phyloP scores from a whole-genome alignment of 2,113 vertebrate species.

The Larimichthys polyactis region DNA sequence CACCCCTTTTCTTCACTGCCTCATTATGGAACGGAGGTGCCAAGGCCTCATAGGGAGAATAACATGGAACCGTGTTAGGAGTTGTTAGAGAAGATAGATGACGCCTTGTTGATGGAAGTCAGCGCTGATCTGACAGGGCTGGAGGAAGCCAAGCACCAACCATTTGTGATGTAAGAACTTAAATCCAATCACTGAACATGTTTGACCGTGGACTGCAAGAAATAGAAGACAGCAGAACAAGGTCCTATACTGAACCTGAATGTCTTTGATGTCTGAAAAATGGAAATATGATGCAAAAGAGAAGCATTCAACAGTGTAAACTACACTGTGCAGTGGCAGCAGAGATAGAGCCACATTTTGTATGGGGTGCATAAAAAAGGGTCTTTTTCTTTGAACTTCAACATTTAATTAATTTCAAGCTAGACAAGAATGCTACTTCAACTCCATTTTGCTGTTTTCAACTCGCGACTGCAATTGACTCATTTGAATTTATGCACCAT shows the following conservation, averaged over 20 bases:
- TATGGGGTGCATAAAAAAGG: background rate
- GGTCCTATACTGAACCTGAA: slow-evolving; percentile 17
- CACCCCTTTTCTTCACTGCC: slow-evolving; percentile 70
- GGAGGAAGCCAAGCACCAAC: slow-evolving; percentile 42
- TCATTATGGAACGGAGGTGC: slow-evolving; percentile 76
- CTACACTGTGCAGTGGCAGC: background rate
- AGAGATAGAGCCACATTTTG: slow-evolving; percentile 3
- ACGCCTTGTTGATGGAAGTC: slow-evolving; percentile 47
- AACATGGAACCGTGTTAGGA: slow-evolving; percentile 39
- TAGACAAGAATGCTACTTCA: slow-evolving; percentile 20
- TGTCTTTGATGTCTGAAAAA: slow-evolving; percentile 60
- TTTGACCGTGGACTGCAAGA: slow-evolving; percentile 40
- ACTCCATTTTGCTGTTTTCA: slow-evolving; percentile 38
- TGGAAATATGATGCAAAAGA: slow-evolving; percentile 59
- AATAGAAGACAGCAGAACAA: slow-evolving; percentile 52
- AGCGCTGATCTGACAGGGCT: slow-evolving; percentile 47
- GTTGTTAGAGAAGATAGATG: slow-evolving; percentile 49
- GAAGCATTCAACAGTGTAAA: slow-evolving; percentile 25
- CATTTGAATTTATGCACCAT: slow-evolving; percentile 25
- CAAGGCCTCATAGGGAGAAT: slow-evolving; percentile 69
- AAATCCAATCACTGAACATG: slow-evolving; percentile 69
- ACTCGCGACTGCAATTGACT: slow-evolving; percentile 26
- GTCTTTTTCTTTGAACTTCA: slow-evolving; percentile 28
- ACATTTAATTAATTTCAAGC: slow-evolving; percentile 49
- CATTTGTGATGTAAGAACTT: slow-evolving; percentile 59